A percentile compares a stretch with the other conserved stretches of the same genome.
Conservation (phyloP, 1,140 invertebrate species). For the Caenorhabditis tropicalis region DNA sequence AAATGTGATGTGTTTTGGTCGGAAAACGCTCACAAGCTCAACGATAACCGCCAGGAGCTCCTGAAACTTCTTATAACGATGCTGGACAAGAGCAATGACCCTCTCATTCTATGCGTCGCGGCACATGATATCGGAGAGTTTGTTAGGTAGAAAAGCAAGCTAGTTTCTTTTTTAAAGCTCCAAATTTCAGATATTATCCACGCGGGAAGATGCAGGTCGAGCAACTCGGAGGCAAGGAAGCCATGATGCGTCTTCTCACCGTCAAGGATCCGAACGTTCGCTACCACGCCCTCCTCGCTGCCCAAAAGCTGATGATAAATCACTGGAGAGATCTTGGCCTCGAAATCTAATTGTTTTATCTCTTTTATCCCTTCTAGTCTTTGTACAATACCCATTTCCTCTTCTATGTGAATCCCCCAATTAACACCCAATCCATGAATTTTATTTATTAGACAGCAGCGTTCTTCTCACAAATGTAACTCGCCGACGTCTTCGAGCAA, state of each 20-base stretch:
- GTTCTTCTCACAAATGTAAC: conserved; percentile 14
- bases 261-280: too few relatives aligned
- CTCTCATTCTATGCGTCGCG: conserved; percentile 86
- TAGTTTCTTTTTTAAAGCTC: neutral
- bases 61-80: conserved; percentile 77
- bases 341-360: neutral
- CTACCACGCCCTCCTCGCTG: too few relatives aligned
- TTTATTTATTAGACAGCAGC: neutral
- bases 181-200: conserved; percentile 82
- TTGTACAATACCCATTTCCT: neutral
- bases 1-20: conserved; percentile 99
- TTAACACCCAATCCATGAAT: too few relatives aligned
- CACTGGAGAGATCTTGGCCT: conserved; percentile 94
- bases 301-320: conserved; percentile 99
- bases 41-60: conserved; percentile 97
- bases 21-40: conserved; percentile 92
- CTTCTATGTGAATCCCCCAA: neutral
- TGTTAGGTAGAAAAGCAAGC: conserved; percentile 77
- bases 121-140: conserved; percentile 99
- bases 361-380: neutral
- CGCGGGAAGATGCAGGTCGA: conserved; percentile 96
- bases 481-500: neutral
- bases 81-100: conserved; percentile 62
- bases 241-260: conserved; percentile 93
- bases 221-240: conserved; percentile 93